Percentiles rank a stretch among this genome's conserved stretches.
phyloP scores from a whole-genome alignment of 2,888 invertebrate genomes.

The Scaptomyza tumidula region DNA sequence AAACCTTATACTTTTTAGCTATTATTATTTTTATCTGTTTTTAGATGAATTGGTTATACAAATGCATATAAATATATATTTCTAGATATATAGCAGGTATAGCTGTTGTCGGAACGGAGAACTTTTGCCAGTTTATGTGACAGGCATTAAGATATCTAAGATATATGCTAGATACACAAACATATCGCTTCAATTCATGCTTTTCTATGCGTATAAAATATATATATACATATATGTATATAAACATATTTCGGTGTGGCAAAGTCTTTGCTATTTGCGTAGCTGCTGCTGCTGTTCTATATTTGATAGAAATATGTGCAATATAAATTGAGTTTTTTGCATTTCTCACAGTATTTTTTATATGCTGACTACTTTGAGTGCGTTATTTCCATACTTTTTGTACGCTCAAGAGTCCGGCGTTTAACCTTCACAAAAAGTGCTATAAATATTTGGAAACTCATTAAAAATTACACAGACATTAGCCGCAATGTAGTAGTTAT shows the following conservation, averaged over 20 bases:
- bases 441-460: slow-evolving; percentile 77
- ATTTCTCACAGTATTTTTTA: slow-evolving; percentile 57
- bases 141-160: slow-evolving; percentile 47
- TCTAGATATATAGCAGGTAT: slow-evolving; percentile 22
- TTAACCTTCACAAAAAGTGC: slow-evolving; percentile 74
- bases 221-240: slow-evolving; percentile 6
- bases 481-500: slow-evolving; percentile 21
- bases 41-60: slow-evolving; percentile 50
- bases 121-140: slow-evolving; percentile 39
- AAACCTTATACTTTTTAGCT: slow-evolving; percentile 68
- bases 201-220: slow-evolving; percentile 32
- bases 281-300: slow-evolving; percentile 39
- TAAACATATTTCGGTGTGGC: slow-evolving; percentile 37
- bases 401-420: slow-evolving; percentile 68
- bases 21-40: too few species aligned
- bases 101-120: slow-evolving; percentile 51
- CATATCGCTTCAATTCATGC: slow-evolving; percentile 39
- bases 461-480: slow-evolving; percentile 72
- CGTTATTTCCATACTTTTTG: slow-evolving; percentile 50
- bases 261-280: slow-evolving; percentile 56
- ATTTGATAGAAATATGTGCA: slow-evolving; percentile 43
- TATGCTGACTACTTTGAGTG: slow-evolving; percentile 66
- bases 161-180: slow-evolving; percentile 39
- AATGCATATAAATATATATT: slow-evolving; percentile 42
- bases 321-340: slow-evolving; percentile 46